Base-by-base conservation (phyloP, 2,888 invertebrate genomes). In the Xanthia icteritia region DNA sequence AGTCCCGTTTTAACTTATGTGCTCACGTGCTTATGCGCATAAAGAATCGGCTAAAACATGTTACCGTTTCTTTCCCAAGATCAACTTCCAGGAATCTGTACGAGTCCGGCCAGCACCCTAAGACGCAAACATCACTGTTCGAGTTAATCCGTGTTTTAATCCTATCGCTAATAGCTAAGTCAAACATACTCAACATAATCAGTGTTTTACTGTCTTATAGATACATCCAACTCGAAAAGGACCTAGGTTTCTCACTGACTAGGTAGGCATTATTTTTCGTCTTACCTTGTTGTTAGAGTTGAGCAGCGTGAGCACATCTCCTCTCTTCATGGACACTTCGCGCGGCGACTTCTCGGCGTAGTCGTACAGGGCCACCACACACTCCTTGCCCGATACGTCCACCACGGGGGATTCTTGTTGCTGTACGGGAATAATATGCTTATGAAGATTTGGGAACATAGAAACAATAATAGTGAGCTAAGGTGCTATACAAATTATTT, bases 311-410 rank as follows among this genome's bases (percentile, higher is more conserved):
- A 99, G 97, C 54, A 99, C 98, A 93, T 99, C 99, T 42, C 99
- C 99, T 91, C 99, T 99, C 97, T 99, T 99, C 99, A 99, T 99
- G 79, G 99, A 99, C 5, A 99, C 99, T 94, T 99, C 99, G 54
- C 99, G 97, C 1, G 99, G 99, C 0, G 99, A 99, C 95, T 99
- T 99, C 97, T 99, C 99, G 0, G 99, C 98, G 96, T 99, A 99
- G 96, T 99, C 99, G 94, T 99, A 99, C 39, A 99, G 97, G 17
- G 99, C 99, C 86, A 99, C 98, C 69, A 99, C 99, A 91, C 99
- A 99, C 96, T 99, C 99, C 95, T 99, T 99, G 88, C 99, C 99
- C 48, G 99, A 98, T 87, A 99, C 98, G 93, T 99, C 99, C 87
- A 99, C 98, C 39, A 99, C 98, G 0, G 99, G 99, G 0, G 99